Conservation (phyloP, 1,140 invertebrate species). For the Druon quercuslanigerum region DNA sequence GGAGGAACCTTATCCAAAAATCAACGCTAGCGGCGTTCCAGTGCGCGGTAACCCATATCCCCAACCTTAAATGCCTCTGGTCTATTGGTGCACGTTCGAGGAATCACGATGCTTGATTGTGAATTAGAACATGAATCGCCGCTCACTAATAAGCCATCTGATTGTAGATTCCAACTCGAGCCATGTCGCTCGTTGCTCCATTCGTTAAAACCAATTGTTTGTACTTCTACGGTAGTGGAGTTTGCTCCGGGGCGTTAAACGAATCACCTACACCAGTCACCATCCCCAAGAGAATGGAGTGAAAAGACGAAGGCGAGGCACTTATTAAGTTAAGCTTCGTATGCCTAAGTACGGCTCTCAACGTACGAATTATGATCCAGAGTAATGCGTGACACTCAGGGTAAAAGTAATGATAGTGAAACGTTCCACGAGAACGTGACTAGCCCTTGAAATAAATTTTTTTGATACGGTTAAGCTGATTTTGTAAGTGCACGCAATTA, state of each 20-base stretch:
- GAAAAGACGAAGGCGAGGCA: slow-evolving; percentile 52
- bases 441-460: slow-evolving; percentile 64
- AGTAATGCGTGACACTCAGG: slow-evolving; percentile 45
- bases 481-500: background rate
- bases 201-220: slow-evolving; percentile 50
- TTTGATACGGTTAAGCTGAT: slow-evolving; percentile 62
- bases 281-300: slow-evolving; percentile 33
- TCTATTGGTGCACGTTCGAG: slow-evolving; percentile 5
- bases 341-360: slow-evolving; percentile 58
- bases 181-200: background rate
- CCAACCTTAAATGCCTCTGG: slow-evolving; percentile 8
- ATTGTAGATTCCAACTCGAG: slow-evolving; percentile 41
- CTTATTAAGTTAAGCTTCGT: slow-evolving; percentile 70
- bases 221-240: slow-evolving; percentile 43
- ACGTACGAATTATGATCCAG: slow-evolving; percentile 65
- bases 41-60: background rate
- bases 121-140: slow-evolving; percentile 50
- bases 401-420: slow-evolving; percentile 73
- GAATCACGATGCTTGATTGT: slow-evolving; percentile 48
- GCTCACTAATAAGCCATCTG: slow-evolving; percentile 47
- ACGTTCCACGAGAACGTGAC: slow-evolving; percentile 65
- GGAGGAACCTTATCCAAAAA: slow-evolving; percentile 10
- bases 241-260: slow-evolving; percentile 49
- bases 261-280: slow-evolving; percentile 40
- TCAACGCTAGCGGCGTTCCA: slow-evolving; percentile 1